These are phyloP conservation scores for Drosophila sulfurigaster DNA, from an alignment of 1,140 invertebrate species.

Conservation along the genomic window DNA sequence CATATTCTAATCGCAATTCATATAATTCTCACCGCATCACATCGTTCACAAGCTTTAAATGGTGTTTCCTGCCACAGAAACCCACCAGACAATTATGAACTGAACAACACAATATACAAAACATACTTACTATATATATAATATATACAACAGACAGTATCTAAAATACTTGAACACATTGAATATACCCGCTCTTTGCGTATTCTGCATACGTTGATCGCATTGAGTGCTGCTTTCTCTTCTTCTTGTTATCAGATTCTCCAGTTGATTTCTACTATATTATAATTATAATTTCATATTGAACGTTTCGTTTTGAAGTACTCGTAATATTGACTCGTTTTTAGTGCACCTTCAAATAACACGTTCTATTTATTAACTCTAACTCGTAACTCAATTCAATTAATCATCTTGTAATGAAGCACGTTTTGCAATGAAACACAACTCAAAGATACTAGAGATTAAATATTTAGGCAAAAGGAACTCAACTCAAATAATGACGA, in stretches of 20 bases:
- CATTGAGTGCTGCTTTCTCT: slow-evolving; percentile 35
- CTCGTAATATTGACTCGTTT: slow-evolving; percentile 26
- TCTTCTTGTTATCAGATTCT: slow-evolving; percentile 13
- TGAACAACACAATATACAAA: slow-evolving; percentile 21
- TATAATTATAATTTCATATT: slow-evolving; percentile 45
- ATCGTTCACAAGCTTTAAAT: slow-evolving; percentile 60
- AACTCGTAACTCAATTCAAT: slow-evolving; percentile 11
- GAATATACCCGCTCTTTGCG: slow-evolving; percentile 29
- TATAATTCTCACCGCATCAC: slow-evolving; percentile 18
- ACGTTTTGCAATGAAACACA: slow-evolving; percentile 18
- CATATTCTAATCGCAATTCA: slow-evolving; percentile 14
- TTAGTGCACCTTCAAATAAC: slow-evolving; percentile 34
- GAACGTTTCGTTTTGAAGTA: slow-evolving; percentile 18
- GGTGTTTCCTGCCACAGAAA: slow-evolving; percentile 52
- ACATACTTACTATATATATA: slow-evolving; percentile 1
- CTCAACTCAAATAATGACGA: no score
- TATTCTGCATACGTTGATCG: slow-evolving; percentile 12
- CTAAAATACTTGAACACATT: slow-evolving; percentile 2
- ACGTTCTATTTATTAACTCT: slow-evolving; percentile 13
- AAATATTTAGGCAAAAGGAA: no score
- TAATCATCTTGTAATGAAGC: slow-evolving; percentile 23
- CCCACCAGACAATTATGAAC: slow-evolving; percentile 36
- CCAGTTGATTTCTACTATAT: slow-evolving; percentile 40
- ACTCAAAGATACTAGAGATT: neutral
- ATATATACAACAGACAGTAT: slow-evolving; percentile 26